phyloP scores from a whole-genome alignment of 2,888 invertebrate genomes.

The Lasioglossum vierecki region DNA sequence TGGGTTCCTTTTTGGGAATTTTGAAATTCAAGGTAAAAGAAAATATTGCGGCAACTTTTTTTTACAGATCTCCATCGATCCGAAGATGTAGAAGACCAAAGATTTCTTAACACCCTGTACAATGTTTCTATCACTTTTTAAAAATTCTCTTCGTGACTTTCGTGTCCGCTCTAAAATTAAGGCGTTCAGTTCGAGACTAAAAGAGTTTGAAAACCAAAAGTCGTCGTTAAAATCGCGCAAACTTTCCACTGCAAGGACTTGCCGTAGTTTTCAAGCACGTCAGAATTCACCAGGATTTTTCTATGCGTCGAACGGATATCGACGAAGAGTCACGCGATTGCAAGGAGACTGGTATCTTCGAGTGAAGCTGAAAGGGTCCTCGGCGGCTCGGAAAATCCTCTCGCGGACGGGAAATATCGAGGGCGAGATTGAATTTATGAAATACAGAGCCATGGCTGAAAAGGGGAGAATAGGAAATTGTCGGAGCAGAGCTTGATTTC shows the following conservation, averaged over 20 bases:
- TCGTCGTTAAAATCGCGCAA: not conserved
- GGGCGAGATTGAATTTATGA: not conserved
- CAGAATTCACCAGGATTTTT: too few relatives aligned
- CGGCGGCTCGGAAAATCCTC: not conserved
- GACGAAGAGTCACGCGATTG: not conserved
- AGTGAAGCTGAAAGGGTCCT: not conserved
- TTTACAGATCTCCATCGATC: too few relatives aligned
- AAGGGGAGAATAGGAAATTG: not conserved
- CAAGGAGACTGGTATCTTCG: not conserved
- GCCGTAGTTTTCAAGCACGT: not conserved
- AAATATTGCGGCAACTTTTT: too few relatives aligned
- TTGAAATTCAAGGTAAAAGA: too few relatives aligned
- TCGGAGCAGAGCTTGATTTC: not conserved
- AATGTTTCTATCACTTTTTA: not conserved
- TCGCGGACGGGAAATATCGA: not conserved
- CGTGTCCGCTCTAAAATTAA: not conserved
- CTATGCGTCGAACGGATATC: not conserved
- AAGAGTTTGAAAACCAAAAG: too few relatives aligned
- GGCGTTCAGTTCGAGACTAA: too few relatives aligned
- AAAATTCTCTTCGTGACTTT: too few relatives aligned
- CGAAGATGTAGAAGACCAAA: too few relatives aligned
- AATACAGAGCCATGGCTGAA: not conserved
- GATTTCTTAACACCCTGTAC: too few relatives aligned
- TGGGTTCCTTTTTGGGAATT: too few relatives aligned
- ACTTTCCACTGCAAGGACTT: not conserved